Conservation (phyloP, 1,140 invertebrate species). For the Drosophila parvula region DNA sequence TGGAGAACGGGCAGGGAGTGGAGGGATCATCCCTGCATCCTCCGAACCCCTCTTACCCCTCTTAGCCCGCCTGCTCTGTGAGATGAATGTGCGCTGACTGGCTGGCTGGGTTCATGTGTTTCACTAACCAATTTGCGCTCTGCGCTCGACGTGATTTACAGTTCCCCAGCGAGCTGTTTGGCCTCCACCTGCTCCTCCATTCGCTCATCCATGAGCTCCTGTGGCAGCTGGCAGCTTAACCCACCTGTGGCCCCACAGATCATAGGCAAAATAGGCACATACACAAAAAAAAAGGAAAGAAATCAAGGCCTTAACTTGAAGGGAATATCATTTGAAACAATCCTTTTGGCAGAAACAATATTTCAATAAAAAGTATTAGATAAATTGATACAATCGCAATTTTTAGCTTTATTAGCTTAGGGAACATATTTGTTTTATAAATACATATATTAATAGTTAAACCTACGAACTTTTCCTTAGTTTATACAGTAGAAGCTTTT, state of each 20-base stretch:
- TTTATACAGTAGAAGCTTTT: not conserved
- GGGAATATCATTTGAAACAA: not conserved
- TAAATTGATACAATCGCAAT: not conserved
- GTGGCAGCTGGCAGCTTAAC: conserved; percentile 30
- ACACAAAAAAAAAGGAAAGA: not conserved
- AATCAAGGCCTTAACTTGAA: not conserved
- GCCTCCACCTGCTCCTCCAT: conserved; percentile 17
- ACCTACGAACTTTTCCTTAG: not conserved
- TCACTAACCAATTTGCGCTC: conserved; percentile 77
- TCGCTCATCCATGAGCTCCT: conserved; percentile 2
- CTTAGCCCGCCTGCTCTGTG: not conserved
- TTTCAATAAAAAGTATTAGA: not conserved
- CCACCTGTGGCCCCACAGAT: conserved; percentile 21
- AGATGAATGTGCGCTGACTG: conserved; percentile 29
- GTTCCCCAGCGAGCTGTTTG: conserved; percentile 74
- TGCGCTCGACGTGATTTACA: conserved; percentile 78
- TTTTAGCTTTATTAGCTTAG: too few species aligned
- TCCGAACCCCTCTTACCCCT: not conserved
- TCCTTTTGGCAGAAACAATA: not conserved
- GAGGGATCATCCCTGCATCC: not conserved
- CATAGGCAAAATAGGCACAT: not conserved
- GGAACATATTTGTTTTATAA: too few species aligned
- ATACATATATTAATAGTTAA: not conserved
- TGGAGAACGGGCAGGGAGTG: not conserved
- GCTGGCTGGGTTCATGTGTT: conserved; percentile 58